A percentile compares a stretch with the other conserved stretches of the same genome.
Conservation (phyloP, 2,113 vertebrate genomes). For the Dasyprocta punctata region DNA sequence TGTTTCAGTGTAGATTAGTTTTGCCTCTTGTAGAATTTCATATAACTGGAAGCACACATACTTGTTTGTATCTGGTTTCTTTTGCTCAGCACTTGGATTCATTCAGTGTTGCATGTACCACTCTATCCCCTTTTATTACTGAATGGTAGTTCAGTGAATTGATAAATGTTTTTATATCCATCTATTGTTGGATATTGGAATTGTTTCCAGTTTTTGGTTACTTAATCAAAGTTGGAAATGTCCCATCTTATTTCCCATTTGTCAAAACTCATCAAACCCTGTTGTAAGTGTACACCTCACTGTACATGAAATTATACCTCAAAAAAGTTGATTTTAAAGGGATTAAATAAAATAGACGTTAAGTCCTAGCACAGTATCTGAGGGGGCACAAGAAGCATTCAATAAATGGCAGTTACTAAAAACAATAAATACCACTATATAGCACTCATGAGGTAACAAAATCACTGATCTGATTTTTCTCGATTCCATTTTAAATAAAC, state of each 20-base stretch:
- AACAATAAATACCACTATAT: not conserved
- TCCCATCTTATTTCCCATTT: not conserved
- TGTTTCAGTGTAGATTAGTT: not conserved
- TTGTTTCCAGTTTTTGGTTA: not conserved
- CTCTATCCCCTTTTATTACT: not conserved
- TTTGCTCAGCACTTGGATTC: not conserved
- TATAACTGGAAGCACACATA: not conserved
- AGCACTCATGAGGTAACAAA: not conserved
- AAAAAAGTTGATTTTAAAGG: conserved; percentile 32
- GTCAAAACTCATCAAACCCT: conserved; percentile 20
- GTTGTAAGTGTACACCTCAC: not conserved
- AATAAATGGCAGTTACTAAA: conserved; percentile 14
- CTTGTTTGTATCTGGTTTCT: not conserved
- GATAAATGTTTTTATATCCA: not conserved
- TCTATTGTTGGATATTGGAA: not conserved
- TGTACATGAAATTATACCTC: conserved; percentile 4
- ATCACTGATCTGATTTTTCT: not conserved
- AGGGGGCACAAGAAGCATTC: not conserved
- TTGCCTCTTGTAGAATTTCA: not conserved
- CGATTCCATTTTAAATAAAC: conserved; percentile 28
- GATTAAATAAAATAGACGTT: not conserved
- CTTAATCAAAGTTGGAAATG: not conserved
- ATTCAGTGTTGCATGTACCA: not conserved
- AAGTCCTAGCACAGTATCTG: not conserved
- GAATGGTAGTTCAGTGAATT: not conserved